Evolutionary conservation across 1,140 invertebrate species (phyloP), one percentile per base, ranked within the genome.

Genomic region (Drosophila simulans): DNA sequence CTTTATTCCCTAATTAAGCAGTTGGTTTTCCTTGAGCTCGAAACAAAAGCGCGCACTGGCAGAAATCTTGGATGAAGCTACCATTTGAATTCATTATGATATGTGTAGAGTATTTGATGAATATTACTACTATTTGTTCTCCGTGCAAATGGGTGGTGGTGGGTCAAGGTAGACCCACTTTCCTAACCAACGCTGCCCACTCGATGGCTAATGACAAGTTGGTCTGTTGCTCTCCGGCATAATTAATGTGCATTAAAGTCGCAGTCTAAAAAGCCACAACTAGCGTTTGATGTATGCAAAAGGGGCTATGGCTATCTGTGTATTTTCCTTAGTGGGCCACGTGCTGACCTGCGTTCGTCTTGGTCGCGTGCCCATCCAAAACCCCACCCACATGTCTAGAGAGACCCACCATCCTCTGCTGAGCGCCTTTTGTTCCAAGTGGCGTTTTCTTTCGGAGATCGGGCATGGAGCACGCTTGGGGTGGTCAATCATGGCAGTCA

Each of bases 401-500:
- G 17, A 17, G 31, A 31, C 49, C 31, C 34, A 7, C 10, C 3
- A 20, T 34, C 54, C 37, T 22, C 2, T 22, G 17, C 17, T 22
- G 20, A 3, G 20, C 20, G 3, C 20, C 20, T 22, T 34, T 17
- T 5, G 8, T 1, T 8, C 20, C 22, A 17, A 11, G 8, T 54
- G 10, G 0, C 20, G n/a, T 22, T 37, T 65, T 45, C 60, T 53
- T 43, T 37, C 25, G 31, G 64, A 49, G 60, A 65, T 65, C 59
- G 34, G 25, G 20, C 15, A 17, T 27, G 11, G 25, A 51, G 43
- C 45, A 53, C 55, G 46, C 37, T 35, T 45, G 68, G 48, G 73
- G 48, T 79, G 76, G 80, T 60, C 77, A 85, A 85, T 85, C 77
- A 74, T 63, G 80, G 62, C 79, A 88, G 70, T 68, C 82, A 86